phyloP scores from a whole-genome alignment of 2,888 invertebrate genomes.

The Pandemis cinnamomeana region DNA sequence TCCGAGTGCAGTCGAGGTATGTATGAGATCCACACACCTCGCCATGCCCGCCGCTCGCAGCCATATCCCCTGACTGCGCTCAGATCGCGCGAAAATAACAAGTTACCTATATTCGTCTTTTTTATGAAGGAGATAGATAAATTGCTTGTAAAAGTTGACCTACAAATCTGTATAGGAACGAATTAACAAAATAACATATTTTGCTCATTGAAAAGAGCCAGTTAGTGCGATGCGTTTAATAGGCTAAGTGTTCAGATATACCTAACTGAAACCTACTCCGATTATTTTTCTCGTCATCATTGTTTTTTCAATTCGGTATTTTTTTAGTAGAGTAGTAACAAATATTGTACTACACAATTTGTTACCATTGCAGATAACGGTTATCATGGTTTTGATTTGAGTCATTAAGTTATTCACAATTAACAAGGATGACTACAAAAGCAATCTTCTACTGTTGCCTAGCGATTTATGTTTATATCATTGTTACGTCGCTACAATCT shows the following conservation, averaged over 20 bases:
- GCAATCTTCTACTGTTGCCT: conserved; percentile 20
- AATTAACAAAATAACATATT: too few relatives aligned
- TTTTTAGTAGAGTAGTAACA: neutral
- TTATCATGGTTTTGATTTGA: conserved; percentile 17
- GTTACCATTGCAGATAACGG: conserved; percentile 13
- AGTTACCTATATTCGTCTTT: too few relatives aligned
- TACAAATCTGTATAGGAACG: too few relatives aligned
- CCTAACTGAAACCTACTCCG: neutral
- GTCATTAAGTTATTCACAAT: conserved; percentile 24
- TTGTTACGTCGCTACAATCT: conserved; percentile 21
- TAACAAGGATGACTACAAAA: conserved; percentile 9
- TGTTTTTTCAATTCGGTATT: neutral
- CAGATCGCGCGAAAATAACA: too few relatives aligned
- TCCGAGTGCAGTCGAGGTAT: too few relatives aligned
- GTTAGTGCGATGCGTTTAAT: too few relatives aligned
- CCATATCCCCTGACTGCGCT: too few relatives aligned
- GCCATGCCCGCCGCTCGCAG: too few relatives aligned
- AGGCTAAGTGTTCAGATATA: neutral
- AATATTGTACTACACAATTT: conserved; percentile 16
- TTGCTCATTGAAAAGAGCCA: too few relatives aligned
- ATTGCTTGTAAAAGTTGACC: too few relatives aligned
- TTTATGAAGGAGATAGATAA: too few relatives aligned
- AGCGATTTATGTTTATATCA: conserved; percentile 27
- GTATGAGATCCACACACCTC: too few relatives aligned
- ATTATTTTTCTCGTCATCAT: neutral